Evolutionary conservation across 2,888 invertebrate genomes (phyloP), one percentile per base, ranked within the genome.

Genomic region (Coelinius sp.): DNA sequence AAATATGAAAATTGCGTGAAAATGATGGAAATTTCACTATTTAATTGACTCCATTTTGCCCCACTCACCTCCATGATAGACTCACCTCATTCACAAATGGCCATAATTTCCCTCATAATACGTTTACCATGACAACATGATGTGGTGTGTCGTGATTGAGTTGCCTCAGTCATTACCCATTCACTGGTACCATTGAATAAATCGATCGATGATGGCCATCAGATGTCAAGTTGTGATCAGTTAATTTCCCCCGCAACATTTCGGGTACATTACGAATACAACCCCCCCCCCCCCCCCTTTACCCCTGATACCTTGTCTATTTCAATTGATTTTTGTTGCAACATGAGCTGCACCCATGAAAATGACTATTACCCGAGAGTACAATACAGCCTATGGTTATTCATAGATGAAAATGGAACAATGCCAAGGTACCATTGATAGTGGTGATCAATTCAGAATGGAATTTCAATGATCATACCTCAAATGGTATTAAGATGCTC

Each of bases 131-230:
- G 41, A 41, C 41, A 41, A 41, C 41, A 1, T 41, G 41, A 6
- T n/a, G 41, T 70, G 38, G 59, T 53, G 25, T 38, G 41, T n/a
- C 53, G 41, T 56, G 56, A 70, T 56, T 64, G 25, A 24, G 31
- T 53, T 41, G 65, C 46, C 20, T 49, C 20, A 49, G 46, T 49
- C 46, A 49, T 49, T 49, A 49, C 20, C 46, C 20, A 70, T 70
- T 65, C 53, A 41, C 41, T n/a, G 20, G 27, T 25, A 7, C 41
- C 38, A 65, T 38, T 38, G 44, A 56, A 70, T 56, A 62, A 70
- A 70, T 70, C 56, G 64, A 70, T 70, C 56, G 64, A 44, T 70
- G 70, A 65, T 70, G 65, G 70, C 44, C 70, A 70, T 70, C 70
- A 65, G 46, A 70, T 70, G 70, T 70, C 65, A 44, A 41, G 31